Conservation (phyloP, 2,888 invertebrate genomes). For the Drosophila macrospina region DNA sequence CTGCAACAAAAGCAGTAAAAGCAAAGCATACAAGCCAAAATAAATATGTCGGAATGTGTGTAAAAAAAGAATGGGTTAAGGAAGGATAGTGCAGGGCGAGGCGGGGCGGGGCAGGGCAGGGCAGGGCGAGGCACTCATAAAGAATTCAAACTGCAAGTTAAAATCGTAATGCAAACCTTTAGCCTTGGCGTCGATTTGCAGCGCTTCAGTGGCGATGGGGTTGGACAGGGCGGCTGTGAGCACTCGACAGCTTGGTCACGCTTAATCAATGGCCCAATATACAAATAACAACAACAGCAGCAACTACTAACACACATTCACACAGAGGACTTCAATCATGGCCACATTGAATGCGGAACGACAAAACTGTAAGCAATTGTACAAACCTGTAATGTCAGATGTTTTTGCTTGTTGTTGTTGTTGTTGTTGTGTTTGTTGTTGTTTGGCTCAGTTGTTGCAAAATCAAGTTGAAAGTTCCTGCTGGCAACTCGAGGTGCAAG, state of each 20-base stretch:
- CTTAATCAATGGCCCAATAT: conserved; percentile 77
- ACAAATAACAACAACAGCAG: conserved; percentile 40
- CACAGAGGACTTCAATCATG: conserved; percentile 61
- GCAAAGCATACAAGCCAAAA: not conserved
- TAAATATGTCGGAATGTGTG: conserved; percentile 5
- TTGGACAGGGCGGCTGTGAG: conserved; percentile 6
- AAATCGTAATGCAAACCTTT: conserved; percentile 56
- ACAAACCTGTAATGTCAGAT: conserved; percentile 61
- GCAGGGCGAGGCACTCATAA: conserved; percentile 43
- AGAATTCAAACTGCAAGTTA: conserved; percentile 57
- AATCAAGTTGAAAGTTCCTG: conserved; percentile 77
- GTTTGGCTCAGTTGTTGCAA: conserved; percentile 41
- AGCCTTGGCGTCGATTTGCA: conserved; percentile 36
- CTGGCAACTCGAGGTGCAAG: conserved; percentile 76
- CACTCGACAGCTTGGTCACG: conserved; percentile 54
- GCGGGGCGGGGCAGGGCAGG: not conserved
- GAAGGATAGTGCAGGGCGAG: too few relatives aligned
- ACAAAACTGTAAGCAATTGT: conserved; percentile 71
- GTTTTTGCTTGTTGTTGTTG: conserved; percentile 19
- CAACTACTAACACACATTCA: conserved; percentile 20
- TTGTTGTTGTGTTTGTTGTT: conserved; percentile 25
- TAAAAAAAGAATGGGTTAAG: too few relatives aligned
- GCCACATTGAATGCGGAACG: conserved; percentile 59
- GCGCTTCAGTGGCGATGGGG: conserved; percentile 49
- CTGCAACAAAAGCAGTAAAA: conserved; percentile 13